A percentile compares a stretch with the other conserved stretches of the same genome.
Evolutionary conservation across 2,888 invertebrate species (phyloP).

Genomic region (Axea sp.): DNA sequence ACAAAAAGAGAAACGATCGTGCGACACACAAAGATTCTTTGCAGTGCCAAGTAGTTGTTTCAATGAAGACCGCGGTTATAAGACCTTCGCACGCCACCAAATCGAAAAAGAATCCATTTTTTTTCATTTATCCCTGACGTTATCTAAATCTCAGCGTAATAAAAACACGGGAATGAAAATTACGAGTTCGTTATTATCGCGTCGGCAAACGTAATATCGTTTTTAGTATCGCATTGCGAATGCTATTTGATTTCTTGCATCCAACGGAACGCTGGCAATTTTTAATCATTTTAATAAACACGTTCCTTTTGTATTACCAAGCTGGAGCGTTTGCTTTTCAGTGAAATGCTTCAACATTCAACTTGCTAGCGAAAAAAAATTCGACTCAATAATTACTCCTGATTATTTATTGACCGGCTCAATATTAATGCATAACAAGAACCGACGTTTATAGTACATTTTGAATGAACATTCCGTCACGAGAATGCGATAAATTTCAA

Average conservation of each 20-base stretch:
- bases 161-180: conserved; percentile 23
- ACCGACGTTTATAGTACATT: background rate
- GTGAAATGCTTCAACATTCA: too few relatives aligned
- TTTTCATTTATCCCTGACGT: conserved; percentile 29
- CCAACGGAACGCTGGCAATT: conserved; percentile 2
- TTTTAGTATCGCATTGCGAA: conserved; percentile 1
- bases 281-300: conserved; percentile 9
- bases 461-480: background rate
- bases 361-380: too few relatives aligned
- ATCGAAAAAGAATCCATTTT: conserved; percentile 20
- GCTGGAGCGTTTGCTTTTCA: background rate
- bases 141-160: conserved; percentile 19
- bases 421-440: background rate
- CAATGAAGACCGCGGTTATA: background rate
- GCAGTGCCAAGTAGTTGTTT: background rate
- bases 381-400: background rate
- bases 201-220: background rate
- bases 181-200: conserved; percentile 12
- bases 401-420: background rate
- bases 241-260: conserved; percentile 3
- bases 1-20: too few relatives aligned
- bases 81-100: conserved; percentile 25
- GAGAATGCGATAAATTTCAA: background rate
- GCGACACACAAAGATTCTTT: background rate
- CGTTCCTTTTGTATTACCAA: background rate